phyloP scores from a whole-genome alignment of 2,888 invertebrate genomes.

The Galerucella calmariensis region DNA sequence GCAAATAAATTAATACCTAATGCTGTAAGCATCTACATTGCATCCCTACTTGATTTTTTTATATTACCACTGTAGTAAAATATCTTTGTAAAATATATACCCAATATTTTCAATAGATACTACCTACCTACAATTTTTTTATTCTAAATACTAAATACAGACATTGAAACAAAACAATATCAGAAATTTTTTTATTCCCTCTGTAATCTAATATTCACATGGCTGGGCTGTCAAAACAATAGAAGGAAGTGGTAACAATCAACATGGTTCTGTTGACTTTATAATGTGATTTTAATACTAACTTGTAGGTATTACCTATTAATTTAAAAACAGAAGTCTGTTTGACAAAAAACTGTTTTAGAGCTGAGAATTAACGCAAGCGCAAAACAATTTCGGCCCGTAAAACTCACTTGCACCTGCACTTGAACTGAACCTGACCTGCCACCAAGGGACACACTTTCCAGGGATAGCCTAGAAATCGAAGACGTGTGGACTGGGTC shows the following conservation, averaged over 20 bases:
- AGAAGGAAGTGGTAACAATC: constrained; percentile 33
- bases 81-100: too few relatives aligned
- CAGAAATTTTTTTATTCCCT: neutral
- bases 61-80: too few relatives aligned
- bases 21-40: too few relatives aligned
- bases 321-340: neutral
- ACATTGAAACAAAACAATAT: neutral
- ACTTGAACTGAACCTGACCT: constrained; percentile 67
- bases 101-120: too few relatives aligned
- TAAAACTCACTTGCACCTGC: constrained; percentile 59
- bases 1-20: too few relatives aligned
- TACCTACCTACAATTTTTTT: too few relatives aligned
- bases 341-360: neutral
- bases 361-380: constrained; percentile 19
- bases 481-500: constrained; percentile 51
- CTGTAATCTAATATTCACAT: constrained; percentile 15
- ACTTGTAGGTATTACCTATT: neutral
- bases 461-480: constrained; percentile 60
- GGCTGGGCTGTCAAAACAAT: constrained; percentile 32
- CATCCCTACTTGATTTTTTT: too few relatives aligned
- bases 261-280: constrained; percentile 20
- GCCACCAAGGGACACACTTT: constrained; percentile 57
- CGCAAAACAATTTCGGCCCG: constrained; percentile 15
- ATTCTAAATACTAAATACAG: too few relatives aligned
- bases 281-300: constrained; percentile 4